phyloP scores from a whole-genome alignment of 2,888 invertebrate species.

The Scaptodrosophila latifasciaeformis region DNA sequence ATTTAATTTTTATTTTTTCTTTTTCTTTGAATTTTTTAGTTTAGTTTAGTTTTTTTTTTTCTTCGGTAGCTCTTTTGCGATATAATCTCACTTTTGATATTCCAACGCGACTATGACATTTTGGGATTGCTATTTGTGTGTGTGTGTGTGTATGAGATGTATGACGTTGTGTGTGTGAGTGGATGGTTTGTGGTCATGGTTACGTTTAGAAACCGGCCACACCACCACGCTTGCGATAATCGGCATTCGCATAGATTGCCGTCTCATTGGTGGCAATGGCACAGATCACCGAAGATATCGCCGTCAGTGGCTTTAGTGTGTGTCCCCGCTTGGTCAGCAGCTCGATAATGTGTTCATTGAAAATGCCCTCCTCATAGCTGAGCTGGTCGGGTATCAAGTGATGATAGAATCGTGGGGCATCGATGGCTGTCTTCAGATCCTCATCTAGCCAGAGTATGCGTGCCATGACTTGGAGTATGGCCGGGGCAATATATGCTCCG shows the following conservation, averaged over 20 bases:
- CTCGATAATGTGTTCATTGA: conserved; percentile 77
- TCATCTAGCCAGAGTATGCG: conserved; percentile 81
- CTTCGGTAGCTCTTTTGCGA: no score
- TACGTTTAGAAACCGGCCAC: conserved; percentile 80
- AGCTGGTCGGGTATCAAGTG: conserved; percentile 87
- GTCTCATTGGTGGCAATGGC: conserved; percentile 81
- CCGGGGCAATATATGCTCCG: conserved; percentile 90
- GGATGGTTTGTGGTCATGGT: conserved; percentile 11
- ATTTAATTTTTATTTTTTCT: background rate
- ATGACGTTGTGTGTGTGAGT: conserved; percentile 19
- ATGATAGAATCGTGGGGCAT: conserved; percentile 87
- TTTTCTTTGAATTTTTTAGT: no score
- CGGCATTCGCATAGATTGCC: conserved; percentile 85
- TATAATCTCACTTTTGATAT: no score
- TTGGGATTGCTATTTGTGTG: no score
- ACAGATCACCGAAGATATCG: conserved; percentile 81
- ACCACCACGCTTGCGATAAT: conserved; percentile 87
- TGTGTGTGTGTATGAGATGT: no score
- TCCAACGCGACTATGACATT: no score
- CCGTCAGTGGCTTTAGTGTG: conserved; percentile 77
- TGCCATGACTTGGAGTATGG: conserved; percentile 80
- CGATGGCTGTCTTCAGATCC: conserved; percentile 82
- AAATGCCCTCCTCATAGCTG: conserved; percentile 80
- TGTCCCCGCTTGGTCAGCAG: conserved; percentile 84
- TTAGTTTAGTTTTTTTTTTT: no score